Evolutionary conservation across 2,888 invertebrate genomes (phyloP), one percentile per base, ranked within the genome.

Genomic region (Tromatobia lineatoria): DNA sequence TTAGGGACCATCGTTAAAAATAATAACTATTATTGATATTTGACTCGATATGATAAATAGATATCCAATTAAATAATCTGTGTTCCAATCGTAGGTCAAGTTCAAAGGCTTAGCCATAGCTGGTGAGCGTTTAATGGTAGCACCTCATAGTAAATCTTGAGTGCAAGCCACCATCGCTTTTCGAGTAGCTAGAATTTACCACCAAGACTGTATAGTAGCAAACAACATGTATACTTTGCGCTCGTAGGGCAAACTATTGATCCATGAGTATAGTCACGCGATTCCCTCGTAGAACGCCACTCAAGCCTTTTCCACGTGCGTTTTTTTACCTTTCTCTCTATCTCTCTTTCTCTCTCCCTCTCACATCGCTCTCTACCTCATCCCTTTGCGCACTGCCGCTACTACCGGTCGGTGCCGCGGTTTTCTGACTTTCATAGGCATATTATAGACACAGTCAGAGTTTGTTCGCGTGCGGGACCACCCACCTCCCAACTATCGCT

Each of bases 231-330:
- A 84, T 78, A 74, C 76, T 52, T 78, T 80, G 38, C 78, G 74
- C 74, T 70, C 76, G 79, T 80, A 83, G 86, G 88, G 89, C 90
- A 90, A 91, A 92, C 92, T 93, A 93, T 93, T 93, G 92, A 93
- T 93, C 92, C 91, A 88, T 90, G 90, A 91, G 91, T 90, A 64
- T 64, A 91, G 93, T 93, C 93, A 93, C 93, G 93, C 93, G 93
- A 93, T 93, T 93, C 92, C 90, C 92, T 93, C 93, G 90, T 93
- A 93, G 91, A 93, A 93, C 91, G 91, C 90, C 91, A 91, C 91
- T 93, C 93, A 91, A 92, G 90, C 91, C 90, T 92, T 92, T 91
- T 89, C 90, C 89, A 45, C 75, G 59, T 79, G 47, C 29, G 73
- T 82, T 66, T 77, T 67, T 34, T 61, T 57, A 84, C 88, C 84